phyloP scores from a whole-genome alignment of 2,113 vertebrate species.

The Sula dactylatra region DNA sequence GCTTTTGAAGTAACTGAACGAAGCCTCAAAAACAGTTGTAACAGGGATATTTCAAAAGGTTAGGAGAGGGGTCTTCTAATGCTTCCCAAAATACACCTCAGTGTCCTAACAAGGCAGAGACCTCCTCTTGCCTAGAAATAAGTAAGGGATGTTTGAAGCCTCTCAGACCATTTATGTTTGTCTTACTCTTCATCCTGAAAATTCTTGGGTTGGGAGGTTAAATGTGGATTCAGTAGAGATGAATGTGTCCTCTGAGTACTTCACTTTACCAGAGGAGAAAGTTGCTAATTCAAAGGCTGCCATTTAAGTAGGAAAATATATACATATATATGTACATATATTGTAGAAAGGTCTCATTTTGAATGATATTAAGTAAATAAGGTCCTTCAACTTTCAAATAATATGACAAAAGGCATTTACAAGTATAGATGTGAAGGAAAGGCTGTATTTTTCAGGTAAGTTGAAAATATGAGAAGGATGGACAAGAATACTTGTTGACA shows the following conservation, averaged over 20 bases:
- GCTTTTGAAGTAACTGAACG: neutral
- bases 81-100: neutral
- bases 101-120: neutral
- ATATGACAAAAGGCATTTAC: neutral
- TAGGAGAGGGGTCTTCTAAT: neutral
- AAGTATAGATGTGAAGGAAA: neutral
- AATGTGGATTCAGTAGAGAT: neutral
- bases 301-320: neutral
- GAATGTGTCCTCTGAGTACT: neutral
- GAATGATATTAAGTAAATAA: neutral
- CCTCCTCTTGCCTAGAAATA: neutral
- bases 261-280: neutral
- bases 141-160: neutral
- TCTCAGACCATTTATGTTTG: neutral
- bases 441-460: neutral
- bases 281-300: neutral
- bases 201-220: neutral
- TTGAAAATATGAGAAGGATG: neutral
- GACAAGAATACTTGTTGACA: neutral
- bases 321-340: neutral
- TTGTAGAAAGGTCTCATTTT: neutral
- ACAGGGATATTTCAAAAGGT: neutral
- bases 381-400: neutral
- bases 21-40: neutral
- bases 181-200: neutral